phyloP scores from a whole-genome alignment of 2,113 vertebrate genomes.

The Gymnobelideus leadbeateri region DNA sequence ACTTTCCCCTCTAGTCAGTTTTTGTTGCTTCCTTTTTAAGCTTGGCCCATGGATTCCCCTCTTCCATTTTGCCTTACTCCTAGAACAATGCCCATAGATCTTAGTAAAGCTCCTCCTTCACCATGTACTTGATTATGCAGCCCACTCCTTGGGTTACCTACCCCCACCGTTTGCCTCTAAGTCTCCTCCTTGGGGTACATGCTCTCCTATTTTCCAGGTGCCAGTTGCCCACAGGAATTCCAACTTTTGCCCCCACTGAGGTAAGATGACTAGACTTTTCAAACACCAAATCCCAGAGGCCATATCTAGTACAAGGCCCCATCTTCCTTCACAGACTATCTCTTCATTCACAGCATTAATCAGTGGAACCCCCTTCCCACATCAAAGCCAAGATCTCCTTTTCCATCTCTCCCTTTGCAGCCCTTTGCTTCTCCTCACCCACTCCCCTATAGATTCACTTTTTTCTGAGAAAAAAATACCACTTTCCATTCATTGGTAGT shows the following conservation, averaged over 20 bases:
- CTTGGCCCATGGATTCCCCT: neutral
- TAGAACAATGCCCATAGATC: neutral
- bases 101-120: neutral
- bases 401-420: neutral
- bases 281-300: neutral
- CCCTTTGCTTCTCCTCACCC: neutral
- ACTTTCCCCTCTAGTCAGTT: neutral
- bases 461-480: neutral
- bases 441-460: neutral
- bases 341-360: neutral
- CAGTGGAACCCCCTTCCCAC: neutral
- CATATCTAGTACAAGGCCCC: neutral
- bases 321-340: neutral
- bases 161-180: neutral
- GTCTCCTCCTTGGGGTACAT: neutral
- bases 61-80: neutral
- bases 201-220: neutral
- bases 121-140: neutral
- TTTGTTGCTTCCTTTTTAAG: neutral
- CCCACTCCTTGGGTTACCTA: neutral
- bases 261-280: neutral
- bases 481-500: neutral
- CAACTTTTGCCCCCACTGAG: neutral
- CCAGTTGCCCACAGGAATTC: neutral
- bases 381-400: neutral